phyloP scores from a whole-genome alignment of 2,888 invertebrate species.

The Tetramorium bicarinatum region DNA sequence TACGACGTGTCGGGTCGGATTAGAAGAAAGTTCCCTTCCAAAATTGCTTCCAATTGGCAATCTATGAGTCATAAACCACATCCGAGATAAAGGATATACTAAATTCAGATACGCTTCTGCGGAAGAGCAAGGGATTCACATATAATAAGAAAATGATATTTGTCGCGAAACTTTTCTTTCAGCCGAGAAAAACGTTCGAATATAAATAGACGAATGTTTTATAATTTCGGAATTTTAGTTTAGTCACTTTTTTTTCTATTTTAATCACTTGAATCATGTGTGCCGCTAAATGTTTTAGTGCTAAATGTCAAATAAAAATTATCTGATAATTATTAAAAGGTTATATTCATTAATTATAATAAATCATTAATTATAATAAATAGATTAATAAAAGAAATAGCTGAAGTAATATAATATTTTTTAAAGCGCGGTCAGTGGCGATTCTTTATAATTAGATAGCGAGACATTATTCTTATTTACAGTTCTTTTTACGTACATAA shows the following conservation, averaged over 20 bases:
- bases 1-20: constrained; percentile 58
- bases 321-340: background rate
- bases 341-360: constrained; percentile 3
- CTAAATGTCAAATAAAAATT: background rate
- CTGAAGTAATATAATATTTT: background rate
- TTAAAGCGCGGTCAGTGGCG: background rate
- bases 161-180: constrained; percentile 23
- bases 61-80: constrained; percentile 55
- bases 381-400: background rate
- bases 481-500: background rate
- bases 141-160: background rate
- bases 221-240: background rate
- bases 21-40: constrained; percentile 61
- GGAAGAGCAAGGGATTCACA: constrained; percentile 24
- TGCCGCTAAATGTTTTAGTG: background rate
- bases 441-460: background rate
- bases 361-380: constrained; percentile 8
- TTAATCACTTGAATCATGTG: background rate
- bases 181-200: constrained; percentile 38
- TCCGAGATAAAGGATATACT: background rate
- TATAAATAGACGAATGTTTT: constrained; percentile 20
- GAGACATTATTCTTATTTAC: background rate
- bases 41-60: constrained; percentile 39
- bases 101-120: constrained; percentile 56
- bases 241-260: too few species aligned